These are phyloP conservation scores for Semnopithecus entellus DNA, from an alignment of 2,113 vertebrate genomes.

Conservation along the genomic window DNA sequence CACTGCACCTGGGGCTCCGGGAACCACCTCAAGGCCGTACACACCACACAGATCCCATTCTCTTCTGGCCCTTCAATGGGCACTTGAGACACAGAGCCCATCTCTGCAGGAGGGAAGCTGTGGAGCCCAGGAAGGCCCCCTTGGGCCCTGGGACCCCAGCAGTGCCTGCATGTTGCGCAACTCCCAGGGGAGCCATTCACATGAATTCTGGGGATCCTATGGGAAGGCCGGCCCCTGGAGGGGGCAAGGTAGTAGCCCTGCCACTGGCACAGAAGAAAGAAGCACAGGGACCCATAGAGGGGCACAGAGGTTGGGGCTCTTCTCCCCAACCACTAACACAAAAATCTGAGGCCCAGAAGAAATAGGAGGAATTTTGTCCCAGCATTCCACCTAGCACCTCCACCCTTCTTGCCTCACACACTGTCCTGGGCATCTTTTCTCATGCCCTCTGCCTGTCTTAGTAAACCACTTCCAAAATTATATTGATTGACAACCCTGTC, in stretches of 20 bases:
- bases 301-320: rapidly evolving
- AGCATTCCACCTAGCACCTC: rapidly evolving
- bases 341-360: not conserved
- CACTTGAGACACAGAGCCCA: slow-evolving; percentile 36
- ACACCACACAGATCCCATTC: not conserved
- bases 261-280: not conserved
- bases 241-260: rapidly evolving
- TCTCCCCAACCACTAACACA: rapidly evolving
- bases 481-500: rapidly evolving
- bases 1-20: slow-evolving; percentile 23
- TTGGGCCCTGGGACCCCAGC: rapidly evolving
- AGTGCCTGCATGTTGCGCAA: rapidly evolving
- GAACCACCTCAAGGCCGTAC: not conserved
- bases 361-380: not conserved
- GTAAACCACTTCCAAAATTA: not conserved
- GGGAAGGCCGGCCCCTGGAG: rapidly evolving
- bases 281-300: not conserved
- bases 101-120: not conserved
- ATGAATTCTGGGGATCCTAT: rapidly evolving
- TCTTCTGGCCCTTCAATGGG: not conserved
- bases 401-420: not conserved
- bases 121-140: rapidly evolving
- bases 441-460: not conserved
- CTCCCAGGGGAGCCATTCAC: too few relatives aligned
- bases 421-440: too few relatives aligned